phyloP scores from a whole-genome alignment of 2,888 invertebrate genomes.

The Lasioglossum marginatum region DNA sequence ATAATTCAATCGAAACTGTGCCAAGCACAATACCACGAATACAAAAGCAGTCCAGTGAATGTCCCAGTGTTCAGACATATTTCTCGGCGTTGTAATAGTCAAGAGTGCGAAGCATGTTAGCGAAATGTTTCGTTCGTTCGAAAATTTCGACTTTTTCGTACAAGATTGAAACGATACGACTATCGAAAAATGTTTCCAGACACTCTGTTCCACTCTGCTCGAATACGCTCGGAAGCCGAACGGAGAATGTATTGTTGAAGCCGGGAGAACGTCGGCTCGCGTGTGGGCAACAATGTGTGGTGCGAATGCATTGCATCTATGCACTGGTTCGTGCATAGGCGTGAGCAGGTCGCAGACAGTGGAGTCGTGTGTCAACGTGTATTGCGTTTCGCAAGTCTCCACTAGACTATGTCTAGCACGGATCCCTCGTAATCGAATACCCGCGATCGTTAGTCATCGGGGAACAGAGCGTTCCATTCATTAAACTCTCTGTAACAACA shows the following conservation, averaged over 20 bases:
- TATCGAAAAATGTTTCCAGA: background rate
- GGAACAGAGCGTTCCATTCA: slow-evolving; percentile 57
- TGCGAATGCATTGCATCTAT: slow-evolving; percentile 53
- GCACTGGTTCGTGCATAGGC: slow-evolving; percentile 66
- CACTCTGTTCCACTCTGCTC: background rate
- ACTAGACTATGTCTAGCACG: slow-evolving; percentile 66
- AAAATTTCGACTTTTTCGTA: background rate
- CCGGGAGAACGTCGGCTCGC: slow-evolving; percentile 33
- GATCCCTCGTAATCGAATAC: slow-evolving; percentile 64
- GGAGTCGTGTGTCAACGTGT: slow-evolving; percentile 71
- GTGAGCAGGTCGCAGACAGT: slow-evolving; percentile 71
- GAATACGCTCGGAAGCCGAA: slow-evolving; percentile 19
- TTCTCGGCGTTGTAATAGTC: background rate
- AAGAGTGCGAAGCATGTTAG: background rate
- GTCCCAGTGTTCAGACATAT: background rate
- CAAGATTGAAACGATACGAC: background rate
- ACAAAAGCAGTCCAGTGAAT: background rate
- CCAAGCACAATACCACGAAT: background rate
- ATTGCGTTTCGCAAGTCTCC: slow-evolving; percentile 71
- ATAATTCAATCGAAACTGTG: slow-evolving; percentile 1
- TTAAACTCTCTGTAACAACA: slow-evolving; percentile 43
- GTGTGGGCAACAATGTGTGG: slow-evolving; percentile 63
- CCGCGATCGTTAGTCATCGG: slow-evolving; percentile 59
- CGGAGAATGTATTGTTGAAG: slow-evolving; percentile 32
- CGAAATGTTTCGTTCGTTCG: background rate